These are phyloP conservation scores for Macquaria australasica DNA, from an alignment of 2,113 vertebrate species.

Conservation along the genomic window DNA sequence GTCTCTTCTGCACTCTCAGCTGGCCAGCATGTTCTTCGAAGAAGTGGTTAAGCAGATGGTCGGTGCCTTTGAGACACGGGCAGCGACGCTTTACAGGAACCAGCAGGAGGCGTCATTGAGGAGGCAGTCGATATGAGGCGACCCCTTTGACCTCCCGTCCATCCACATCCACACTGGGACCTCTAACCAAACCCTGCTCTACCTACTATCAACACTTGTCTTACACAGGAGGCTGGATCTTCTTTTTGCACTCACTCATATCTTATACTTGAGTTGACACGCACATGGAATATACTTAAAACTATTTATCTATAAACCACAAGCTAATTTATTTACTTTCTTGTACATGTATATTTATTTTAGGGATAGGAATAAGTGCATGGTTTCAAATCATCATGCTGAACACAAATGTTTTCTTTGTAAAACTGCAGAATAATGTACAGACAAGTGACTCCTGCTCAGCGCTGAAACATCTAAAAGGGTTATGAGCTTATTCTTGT, in stretches of 20 bases:
- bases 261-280: constrained; percentile 13
- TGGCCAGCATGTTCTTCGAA: constrained; percentile 84
- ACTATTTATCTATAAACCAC: constrained; percentile 67
- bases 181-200: neutral
- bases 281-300: constrained; percentile 3
- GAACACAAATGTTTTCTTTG: constrained; percentile 20
- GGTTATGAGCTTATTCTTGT: neutral
- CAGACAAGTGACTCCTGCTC: neutral
- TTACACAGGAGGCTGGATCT: constrained; percentile 28
- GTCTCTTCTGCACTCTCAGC: constrained; percentile 85
- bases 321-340: constrained; percentile 54
- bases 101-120: constrained; percentile 26
- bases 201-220: neutral
- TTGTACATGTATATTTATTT: constrained; percentile 65
- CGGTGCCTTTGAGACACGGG: constrained; percentile 82
- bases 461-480: neutral
- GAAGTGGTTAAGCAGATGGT: constrained; percentile 88
- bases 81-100: constrained; percentile 71
- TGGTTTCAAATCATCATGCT: constrained; percentile 15
- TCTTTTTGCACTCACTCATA: constrained; percentile 30
- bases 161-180: neutral
- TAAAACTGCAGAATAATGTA: neutral
- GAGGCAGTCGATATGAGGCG: constrained; percentile 28
- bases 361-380: neutral
- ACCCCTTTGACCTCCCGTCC: neutral